Evolutionary conservation across 2,797 vertebrate species (phyloP), one percentile per base, ranked within the genome.

Genomic region (Spondyliosoma cantharus): DNA sequence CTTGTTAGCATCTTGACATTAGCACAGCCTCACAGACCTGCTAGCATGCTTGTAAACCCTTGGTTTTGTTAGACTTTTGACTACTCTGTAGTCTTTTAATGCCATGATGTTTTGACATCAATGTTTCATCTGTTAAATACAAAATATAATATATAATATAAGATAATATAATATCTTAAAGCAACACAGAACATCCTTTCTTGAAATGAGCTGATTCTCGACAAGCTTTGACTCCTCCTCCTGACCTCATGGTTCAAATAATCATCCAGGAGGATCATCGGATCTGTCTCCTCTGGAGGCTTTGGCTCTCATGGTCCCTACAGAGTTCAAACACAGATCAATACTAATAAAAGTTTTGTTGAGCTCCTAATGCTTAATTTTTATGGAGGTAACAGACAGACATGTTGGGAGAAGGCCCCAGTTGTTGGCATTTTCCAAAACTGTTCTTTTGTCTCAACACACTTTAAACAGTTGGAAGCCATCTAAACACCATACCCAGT

Each of bases 361-460:
- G 24, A n/a, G 14, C 1, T 3, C 29, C 17, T 53, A 29, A 27
- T 29, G 27, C 27, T 29, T 29, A n/a, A n/a, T 4, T 29, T 29
- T 29, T 29, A 29, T 29, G 27, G 27, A 29, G 27, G 27, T 29
- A 29, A 29, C 27, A 29, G 27, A 29, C 27, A 29, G 5, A 29
- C 27, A 29, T 29, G 27, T 29, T 29, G 27, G 27, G 27, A 29
- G 27, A n/a, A n/a, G n/a, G n/a, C n/a, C n/a, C n/a, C n/a, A n/a
- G n/a, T n/a, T n/a, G n/a, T n/a, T n/a, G n/a, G n/a, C n/a, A n/a
- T n/a, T n/a, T n/a, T n/a, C n/a, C n/a, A n/a, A n/a, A n/a, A n/a
- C n/a, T n/a, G n/a, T n/a, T n/a, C n/a, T 62, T 79, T 74, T 62
- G 27, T 59, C 54, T 37, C 19, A 37, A 25, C 49, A 42, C 11